Evolutionary conservation across 1,140 invertebrate genomes (phyloP), one percentile per base, ranked within the genome.

Genomic region (Brachionus sp.): DNA sequence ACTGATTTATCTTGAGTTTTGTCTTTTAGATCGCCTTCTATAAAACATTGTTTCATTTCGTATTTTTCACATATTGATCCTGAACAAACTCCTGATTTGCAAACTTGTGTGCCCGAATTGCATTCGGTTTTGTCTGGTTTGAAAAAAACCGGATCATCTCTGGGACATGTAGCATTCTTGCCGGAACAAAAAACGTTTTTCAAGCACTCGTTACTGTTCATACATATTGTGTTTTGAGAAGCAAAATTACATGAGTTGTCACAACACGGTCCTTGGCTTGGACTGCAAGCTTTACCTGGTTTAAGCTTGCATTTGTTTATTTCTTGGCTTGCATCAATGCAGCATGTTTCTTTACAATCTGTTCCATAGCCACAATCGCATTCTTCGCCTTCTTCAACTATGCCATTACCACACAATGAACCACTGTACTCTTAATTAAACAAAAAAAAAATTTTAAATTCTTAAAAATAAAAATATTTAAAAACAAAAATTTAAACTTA

Each of bases 351-450:
- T 83, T 92, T 92, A 89, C 97, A 98, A 87, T 99, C 97, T 23
- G 92, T 91, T 82, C 94, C 92, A 88, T 97, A 99, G 25, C 97
- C 97, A 88, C 97, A 99, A 89, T 99, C 97, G 87, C 97, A 99
- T 89, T 99, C 94, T 89, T 99, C 97, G 12, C 94, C 95, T 37
- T 93, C 93, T 89, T 99, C 97, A 0, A 97, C 95, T 86, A 99
- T 98, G 90, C 97, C 97, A 88, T 99, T 99, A 13, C 97, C 97
- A 90, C 97, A 99, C 91, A 98, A 99, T 29, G 97, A 95, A 83
- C 95, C 95, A 83, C 93, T 93, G 77, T 93, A 94, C 33, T 93
- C 94, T 90, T 91, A 42, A 42, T 5, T 42, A 42, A 42, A 42
- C 39, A 42, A 42, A 42, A 42, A 42, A 5, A 42, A 10, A 42